Percentiles rank a stretch among this genome's conserved stretches.
Conservation (phyloP, 1,140 invertebrate genomes). For the Eupristina koningsbergeri region DNA sequence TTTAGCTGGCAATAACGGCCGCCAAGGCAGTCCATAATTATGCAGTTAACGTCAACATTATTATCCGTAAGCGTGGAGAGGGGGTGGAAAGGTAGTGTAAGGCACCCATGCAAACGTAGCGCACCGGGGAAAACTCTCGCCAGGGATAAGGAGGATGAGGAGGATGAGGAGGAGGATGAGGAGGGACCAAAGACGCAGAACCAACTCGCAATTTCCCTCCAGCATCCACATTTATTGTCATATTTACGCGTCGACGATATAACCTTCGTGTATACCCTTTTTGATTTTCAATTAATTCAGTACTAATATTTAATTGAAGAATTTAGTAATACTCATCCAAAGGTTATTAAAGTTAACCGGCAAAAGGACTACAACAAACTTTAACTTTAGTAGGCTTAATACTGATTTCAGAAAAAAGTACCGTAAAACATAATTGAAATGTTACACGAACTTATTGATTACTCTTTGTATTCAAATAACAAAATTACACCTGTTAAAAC, state of each 20-base stretch:
- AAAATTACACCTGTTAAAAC: not conserved
- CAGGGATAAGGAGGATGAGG: no score
- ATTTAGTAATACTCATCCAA: not conserved
- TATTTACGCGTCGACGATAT: slow-evolving; percentile 8
- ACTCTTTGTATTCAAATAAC: not conserved
- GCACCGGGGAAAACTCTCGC: slow-evolving; percentile 41
- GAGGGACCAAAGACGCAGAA: slow-evolving; percentile 29
- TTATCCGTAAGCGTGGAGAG: slow-evolving; percentile 55
- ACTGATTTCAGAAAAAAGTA: no score
- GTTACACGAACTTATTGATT: not conserved
- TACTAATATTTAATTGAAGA: not conserved
- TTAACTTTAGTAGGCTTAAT: no score
- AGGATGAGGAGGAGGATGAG: no score
- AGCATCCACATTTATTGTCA: not conserved
- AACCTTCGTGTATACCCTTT: not conserved
- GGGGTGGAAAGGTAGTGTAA: slow-evolving; percentile 22
- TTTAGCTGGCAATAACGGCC: slow-evolving; percentile 67
- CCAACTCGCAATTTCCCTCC: slow-evolving; percentile 8
- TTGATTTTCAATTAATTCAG: not conserved
- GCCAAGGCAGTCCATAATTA: slow-evolving; percentile 69
- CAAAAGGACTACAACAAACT: no score
- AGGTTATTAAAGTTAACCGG: no score
- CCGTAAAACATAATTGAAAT: no score
- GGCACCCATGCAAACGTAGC: slow-evolving; percentile 25
- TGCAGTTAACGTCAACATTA: slow-evolving; percentile 70